A percentile compares a stretch with the other conserved stretches of the same genome.
Conservation (phyloP, 2,797 vertebrate species). For the Cirrhinus molitorella region DNA sequence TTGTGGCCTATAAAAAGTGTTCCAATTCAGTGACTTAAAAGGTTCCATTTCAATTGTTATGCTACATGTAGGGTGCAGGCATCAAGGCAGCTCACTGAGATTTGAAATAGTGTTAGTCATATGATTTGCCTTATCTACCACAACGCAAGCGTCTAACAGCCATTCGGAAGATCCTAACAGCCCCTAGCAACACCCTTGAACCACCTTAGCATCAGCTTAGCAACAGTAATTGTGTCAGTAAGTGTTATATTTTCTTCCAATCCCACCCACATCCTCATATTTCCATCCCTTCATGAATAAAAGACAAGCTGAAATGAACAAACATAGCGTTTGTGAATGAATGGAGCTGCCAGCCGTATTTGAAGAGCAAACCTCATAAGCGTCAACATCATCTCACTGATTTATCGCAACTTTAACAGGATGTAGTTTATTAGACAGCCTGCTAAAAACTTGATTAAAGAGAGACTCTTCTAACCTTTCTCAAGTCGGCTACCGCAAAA, state of each 20-base stretch:
- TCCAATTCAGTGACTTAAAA: neutral
- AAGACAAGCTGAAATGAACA: neutral
- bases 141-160: neutral
- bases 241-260: neutral
- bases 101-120: neutral
- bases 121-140: neutral
- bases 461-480: slow-evolving; percentile 29
- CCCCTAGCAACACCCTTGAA: no score
- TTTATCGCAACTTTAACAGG: slow-evolving; percentile 27
- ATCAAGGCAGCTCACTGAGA: no score
- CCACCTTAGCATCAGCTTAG: neutral
- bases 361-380: neutral
- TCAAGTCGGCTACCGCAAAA: neutral
- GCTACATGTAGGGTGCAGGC: no score
- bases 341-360: neutral
- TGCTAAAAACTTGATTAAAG: slow-evolving; percentile 41
- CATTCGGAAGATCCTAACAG: neutral
- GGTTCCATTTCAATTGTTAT: neutral
- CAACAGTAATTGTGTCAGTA: no score
- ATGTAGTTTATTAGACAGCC: slow-evolving; percentile 18
- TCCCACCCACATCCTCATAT: neutral
- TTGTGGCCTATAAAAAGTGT: neutral
- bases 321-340: neutral
- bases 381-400: slow-evolving; percentile 2
- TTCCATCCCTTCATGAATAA: neutral